Conservation (phyloP, 1,140 invertebrate genomes). For the Lasioglossum baleicum region DNA sequence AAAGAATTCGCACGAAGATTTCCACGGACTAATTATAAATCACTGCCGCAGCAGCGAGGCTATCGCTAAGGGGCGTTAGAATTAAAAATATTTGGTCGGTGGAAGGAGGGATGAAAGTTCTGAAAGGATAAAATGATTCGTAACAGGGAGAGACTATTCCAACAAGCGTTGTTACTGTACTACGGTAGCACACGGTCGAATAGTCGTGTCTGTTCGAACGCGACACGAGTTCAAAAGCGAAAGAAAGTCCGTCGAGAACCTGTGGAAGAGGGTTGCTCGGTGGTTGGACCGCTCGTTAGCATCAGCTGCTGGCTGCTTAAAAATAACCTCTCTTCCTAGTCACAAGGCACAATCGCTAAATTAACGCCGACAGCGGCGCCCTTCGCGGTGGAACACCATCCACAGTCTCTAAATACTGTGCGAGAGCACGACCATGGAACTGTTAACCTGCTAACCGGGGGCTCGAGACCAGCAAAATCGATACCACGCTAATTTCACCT, state of each 20-base stretch:
- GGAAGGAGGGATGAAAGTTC: no score
- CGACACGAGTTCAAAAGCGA: slow-evolving; percentile 35
- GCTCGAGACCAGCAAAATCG: no score
- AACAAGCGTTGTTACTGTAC: no score
- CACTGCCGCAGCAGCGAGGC: no score
- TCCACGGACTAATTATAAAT: no score
- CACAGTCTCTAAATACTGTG: slow-evolving; percentile 27
- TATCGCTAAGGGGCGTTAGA: no score
- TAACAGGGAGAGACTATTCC: background rate
- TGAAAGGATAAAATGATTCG: no score
- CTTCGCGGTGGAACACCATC: slow-evolving; percentile 21
- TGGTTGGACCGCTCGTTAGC: slow-evolving; percentile 63
- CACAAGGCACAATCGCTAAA: slow-evolving; percentile 50
- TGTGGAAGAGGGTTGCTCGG: slow-evolving; percentile 42
- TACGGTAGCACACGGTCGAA: background rate
- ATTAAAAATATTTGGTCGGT: no score
- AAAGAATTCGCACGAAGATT: no score
- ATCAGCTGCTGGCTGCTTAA: slow-evolving; percentile 50
- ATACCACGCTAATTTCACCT: no score
- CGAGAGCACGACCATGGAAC: background rate
- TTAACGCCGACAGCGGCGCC: slow-evolving; percentile 50
- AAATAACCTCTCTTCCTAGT: slow-evolving; percentile 57
- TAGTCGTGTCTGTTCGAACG: slow-evolving; percentile 21
- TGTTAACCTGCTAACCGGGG: slow-evolving; percentile 7
- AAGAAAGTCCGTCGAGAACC: slow-evolving; percentile 27